Base-by-base conservation (phyloP, 2,888 invertebrate genomes). In the Neocrepidodera transversa region DNA sequence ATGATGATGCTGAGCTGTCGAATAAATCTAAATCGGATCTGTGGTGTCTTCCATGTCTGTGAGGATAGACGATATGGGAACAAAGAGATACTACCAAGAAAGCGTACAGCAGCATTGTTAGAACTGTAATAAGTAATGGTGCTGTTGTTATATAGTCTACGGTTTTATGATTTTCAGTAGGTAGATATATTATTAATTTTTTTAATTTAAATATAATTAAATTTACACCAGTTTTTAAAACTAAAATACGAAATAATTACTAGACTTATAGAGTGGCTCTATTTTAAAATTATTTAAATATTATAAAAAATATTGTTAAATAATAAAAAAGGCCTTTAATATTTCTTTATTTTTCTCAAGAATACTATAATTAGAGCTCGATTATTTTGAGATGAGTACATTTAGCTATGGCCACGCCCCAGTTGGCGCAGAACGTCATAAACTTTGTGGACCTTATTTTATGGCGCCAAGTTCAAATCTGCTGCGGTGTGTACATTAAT, bases 151-250 rank as follows among this genome's bases (percentile, higher is more conserved):
- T 38, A 38, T 38, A 38, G 16, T 8, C 5, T 2, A 10, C 8
- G 7, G 16, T 38, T 38, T 16, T 38, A 38, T 11, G 6, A 38
- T 38, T 38, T 38, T 17, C 7, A 16, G 38, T 38, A 8, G 38
- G 38, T 38, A 17, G 38, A 2, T 16, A 16, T 17, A n/a, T 38
- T 38, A 5, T 10, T 38, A 10, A 38, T 10, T 16, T 38, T 35
- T 38, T 38, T 38, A 16, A 38, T 38, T 38, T 38, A 38, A 38
- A 38, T 16, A 38, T 7, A 16, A 38, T 38, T 16, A 14, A 38
- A 38, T 17, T 38, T 38, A 17, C 11, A 3, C 4, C 3, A 2
- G 11, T 3, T 23, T 23, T 23, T 23, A 13, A n/a, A 32, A 11
- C 3, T 32, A 13, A 32, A 32, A 32, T 32, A 6, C 6, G 32